A percentile compares a stretch with the other conserved stretches of the same genome.
Evolutionary conservation across 2,797 vertebrate species (phyloP).

Genomic region (Gymnoscopelus microlampas): DNA sequence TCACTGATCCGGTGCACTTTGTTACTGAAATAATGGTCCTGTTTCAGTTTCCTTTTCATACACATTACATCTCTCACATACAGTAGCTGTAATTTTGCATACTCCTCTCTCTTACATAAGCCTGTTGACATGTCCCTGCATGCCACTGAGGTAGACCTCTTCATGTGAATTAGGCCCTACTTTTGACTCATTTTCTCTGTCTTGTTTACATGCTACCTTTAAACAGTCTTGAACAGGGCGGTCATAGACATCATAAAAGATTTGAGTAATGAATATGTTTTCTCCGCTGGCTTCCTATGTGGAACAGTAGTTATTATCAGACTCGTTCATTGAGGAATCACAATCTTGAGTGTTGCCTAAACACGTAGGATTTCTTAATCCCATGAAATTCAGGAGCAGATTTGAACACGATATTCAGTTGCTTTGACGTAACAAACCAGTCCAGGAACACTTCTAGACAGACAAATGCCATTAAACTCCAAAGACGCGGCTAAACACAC

Average conservation of each 20-base stretch:
- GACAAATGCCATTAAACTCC: constrained; percentile 70
- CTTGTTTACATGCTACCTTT: constrained; percentile 51
- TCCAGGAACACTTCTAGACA: constrained; percentile 65
- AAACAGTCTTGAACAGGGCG: constrained; percentile 20
- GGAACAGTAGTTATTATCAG: constrained; percentile 54
- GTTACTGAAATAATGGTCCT: background rate
- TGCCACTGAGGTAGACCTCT: constrained; percentile 33
- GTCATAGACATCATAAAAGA: constrained; percentile 2
- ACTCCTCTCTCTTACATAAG: constrained; percentile 35
- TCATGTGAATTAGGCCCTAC: constrained; percentile 33
- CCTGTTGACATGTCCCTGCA: constrained; percentile 29
- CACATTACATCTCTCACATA: background rate
- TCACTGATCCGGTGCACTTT: background rate
- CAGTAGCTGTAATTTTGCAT: constrained; percentile 1
- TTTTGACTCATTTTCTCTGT: constrained; percentile 47
- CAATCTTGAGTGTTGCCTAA: constrained; percentile 58
- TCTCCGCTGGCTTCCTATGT: constrained; percentile 44
- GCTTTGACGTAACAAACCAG: constrained; percentile 33
- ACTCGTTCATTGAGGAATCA: constrained; percentile 65
- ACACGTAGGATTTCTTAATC: constrained; percentile 49
- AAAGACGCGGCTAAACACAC: constrained; percentile 72
- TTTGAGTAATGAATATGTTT: constrained; percentile 44
- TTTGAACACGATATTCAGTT: constrained; percentile 59
- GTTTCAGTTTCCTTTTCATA: background rate
- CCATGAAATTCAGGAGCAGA: constrained; percentile 47